Base-by-base conservation (phyloP, 2,888 invertebrate species). In the Andrena camellia region DNA sequence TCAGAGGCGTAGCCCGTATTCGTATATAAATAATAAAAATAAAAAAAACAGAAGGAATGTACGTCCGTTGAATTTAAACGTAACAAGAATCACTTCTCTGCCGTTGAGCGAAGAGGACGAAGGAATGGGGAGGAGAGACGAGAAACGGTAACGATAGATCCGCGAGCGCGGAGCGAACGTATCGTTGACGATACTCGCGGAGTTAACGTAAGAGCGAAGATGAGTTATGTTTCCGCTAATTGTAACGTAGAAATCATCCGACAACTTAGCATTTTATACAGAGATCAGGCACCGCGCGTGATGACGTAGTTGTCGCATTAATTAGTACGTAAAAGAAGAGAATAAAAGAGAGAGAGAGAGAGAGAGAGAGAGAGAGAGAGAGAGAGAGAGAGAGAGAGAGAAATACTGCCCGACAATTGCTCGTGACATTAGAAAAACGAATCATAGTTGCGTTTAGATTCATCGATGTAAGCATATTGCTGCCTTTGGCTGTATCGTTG, bases 401-500 rank as follows among this genome's bases (percentile, higher is more conserved):
- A 10, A 10, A 72, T 64, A 77, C 62, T 72, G 79, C 72, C 72
- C 82, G 60, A 35, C 48, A 73, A 50, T 57, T n/a, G 73, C 68
- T 52, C 6, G 52, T 70, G 48, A 73, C 57, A 74, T 77, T 72
- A 69, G 57, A 67, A 72, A 64, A 69, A 78, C 52, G 84, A 82
- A 81, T 82, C 76, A 72, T 83, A 86, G 87, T 88, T 87, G 86
- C 88, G 88, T 87, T 85, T 87, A 88, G 86, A 88, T 87, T 88
- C 88, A 84, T 83, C 85, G 85, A 84, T 86, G 85, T 90, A 90
- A 91, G 90, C 88, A 92, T 93, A 91, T 92, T 91, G 93, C 92
- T 93, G 93, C 93, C 93, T 93, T 93, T 92, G 92, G 92, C 93
- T 93, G 90, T 92, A 92, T 92, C 91, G 91, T 92, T 92, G 91